Evolutionary conservation across 2,113 vertebrate species (phyloP).

Genomic region (Myotis yumanensis): DNA sequence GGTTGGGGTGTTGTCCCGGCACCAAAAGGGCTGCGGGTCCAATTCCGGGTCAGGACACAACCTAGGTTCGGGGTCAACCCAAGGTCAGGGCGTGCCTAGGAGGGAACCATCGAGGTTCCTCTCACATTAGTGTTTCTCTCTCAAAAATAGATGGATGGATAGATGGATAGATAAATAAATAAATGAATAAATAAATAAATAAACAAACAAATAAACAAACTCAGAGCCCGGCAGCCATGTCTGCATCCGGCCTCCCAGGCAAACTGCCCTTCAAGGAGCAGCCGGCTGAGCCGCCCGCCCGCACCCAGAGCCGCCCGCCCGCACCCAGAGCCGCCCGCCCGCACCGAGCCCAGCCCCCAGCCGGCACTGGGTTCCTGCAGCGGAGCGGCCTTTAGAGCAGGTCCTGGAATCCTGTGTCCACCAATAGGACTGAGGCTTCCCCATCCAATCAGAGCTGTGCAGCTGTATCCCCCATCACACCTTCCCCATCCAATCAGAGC

Average conservation of each 20-base stretch:
- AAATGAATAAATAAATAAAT: too few relatives aligned
- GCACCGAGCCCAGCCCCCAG: too few relatives aligned
- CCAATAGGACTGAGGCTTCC: not conserved
- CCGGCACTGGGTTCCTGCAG: not conserved
- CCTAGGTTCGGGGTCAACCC: not conserved
- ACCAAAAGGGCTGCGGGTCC: too few relatives aligned
- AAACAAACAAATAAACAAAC: too few relatives aligned
- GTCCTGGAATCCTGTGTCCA: not conserved
- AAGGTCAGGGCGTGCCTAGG: too few relatives aligned
- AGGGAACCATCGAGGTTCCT: not conserved
- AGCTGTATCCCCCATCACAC: not conserved
- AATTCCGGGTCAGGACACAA: too few relatives aligned
- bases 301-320: too few relatives aligned
- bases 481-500: too few relatives aligned
- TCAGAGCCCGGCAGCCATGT: not conserved
- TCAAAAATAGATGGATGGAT: not conserved
- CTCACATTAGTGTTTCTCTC: not conserved
- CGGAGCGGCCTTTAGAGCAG: not conserved
- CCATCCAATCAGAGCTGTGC: not conserved
- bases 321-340: accelerated
- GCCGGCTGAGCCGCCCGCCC: not conserved
- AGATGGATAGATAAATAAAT: too few relatives aligned
- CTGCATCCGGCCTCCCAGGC: not conserved
- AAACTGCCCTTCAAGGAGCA: too few relatives aligned
- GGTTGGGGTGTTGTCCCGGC: accelerated